Evolutionary conservation across 2,888 invertebrate genomes (phyloP).

Genomic region (Osmoderma eremita): DNA sequence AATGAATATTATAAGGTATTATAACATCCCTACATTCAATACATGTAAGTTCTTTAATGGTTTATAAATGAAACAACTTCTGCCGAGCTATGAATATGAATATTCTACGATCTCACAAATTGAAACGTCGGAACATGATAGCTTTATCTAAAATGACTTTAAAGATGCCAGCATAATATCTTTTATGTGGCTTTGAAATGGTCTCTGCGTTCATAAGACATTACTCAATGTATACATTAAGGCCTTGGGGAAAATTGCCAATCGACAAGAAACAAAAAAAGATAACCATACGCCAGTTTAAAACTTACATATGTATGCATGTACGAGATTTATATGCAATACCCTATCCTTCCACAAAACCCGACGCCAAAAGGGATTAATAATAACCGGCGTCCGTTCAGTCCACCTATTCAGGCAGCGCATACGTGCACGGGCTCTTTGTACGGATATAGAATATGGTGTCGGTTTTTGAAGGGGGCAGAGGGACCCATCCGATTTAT

Average conservation of each 20-base stretch:
- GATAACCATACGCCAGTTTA: not conserved
- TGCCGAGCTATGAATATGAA: no score
- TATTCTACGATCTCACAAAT: no score
- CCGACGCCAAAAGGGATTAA: constrained; percentile 45
- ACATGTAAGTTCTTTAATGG: no score
- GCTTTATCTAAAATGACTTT: no score
- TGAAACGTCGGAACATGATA: no score
- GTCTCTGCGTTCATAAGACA: no score
- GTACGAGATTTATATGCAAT: constrained; percentile 18
- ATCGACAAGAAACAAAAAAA: not conserved
- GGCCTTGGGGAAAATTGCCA: not conserved
- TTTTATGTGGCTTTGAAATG: no score
- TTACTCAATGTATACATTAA: no score
- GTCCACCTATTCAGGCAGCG: constrained; percentile 45
- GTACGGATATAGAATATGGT: constrained; percentile 48
- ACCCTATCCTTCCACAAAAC: constrained; percentile 2
- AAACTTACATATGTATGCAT: constrained; percentile 3
- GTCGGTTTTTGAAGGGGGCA: constrained; percentile 48
- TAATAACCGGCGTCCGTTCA: constrained; percentile 44
- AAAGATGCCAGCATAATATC: no score
- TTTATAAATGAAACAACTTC: no score
- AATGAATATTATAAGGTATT: no score
- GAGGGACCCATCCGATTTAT: constrained; percentile 48
- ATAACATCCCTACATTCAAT: no score
- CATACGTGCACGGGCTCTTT: constrained; percentile 15